Evolutionary conservation across 2,797 vertebrate species (phyloP), one percentile per base, ranked within the genome.

Genomic region (Myripristis jacobus): DNA sequence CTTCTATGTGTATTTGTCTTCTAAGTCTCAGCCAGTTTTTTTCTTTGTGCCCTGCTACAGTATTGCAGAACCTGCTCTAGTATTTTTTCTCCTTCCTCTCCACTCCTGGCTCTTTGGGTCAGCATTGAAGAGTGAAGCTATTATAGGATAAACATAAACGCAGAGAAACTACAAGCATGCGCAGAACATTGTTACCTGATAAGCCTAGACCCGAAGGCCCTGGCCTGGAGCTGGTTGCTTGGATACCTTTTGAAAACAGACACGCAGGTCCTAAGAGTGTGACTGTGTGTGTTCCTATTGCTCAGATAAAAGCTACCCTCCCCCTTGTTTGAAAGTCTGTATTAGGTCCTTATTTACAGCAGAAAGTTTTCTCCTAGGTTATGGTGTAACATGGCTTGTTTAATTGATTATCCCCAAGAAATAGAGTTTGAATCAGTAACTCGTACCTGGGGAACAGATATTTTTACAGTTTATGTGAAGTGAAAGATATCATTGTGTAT

Each of bases 231-330:
- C 84, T 68, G 66, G 93, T 94, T 94, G 92, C 93, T 80, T 92
- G 86, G 94, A 91, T 90, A 94, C 91, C 83, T 85, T 84, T 88
- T 86, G 81, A 91, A 92, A 91, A 91, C 87, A 88, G 81, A 86
- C 70, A 75, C 43, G 31, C 61, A 59, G 41, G 72, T 82, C 60
- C 70, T 72, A 72, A 53, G 81, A 72, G 76, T 73, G 56, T 67
- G 58, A 50, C 47, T 70, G 56, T 76, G 51, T 48, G 66, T 41
- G 34, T 54, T 73, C 25, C 2, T 27, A 63, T 77, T 86, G 73
- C 18, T 86, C 27, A 69, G 71, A 31, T 57, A 82, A 79, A 31
- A 80, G 51, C 73, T 58, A 22, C 88, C 80, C 69, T 82, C 84
- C 80, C 80, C 81, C 73, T 55, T 55, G 0, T 41, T 65, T 59